A percentile compares a stretch with the other conserved stretches of the same genome.
These are phyloP conservation scores for Hylyphantes graminicola DNA, from an alignment of 1,140 invertebrate genomes.

Conservation along the genomic window DNA sequence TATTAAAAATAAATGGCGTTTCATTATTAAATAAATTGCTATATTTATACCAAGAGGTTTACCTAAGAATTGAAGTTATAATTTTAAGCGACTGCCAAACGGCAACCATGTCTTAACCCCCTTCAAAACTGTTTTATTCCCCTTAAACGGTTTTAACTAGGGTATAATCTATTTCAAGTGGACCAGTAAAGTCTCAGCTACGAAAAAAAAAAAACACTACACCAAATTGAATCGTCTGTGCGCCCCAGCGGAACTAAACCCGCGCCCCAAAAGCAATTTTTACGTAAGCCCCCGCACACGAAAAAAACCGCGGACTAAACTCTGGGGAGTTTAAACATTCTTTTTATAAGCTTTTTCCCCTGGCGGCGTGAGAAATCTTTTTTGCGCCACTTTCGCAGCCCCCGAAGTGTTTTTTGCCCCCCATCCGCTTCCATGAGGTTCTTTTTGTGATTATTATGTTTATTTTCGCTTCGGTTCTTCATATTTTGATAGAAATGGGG, in stretches of 20 bases:
- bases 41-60: too few species aligned
- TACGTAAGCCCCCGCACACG: slow-evolving; percentile 11
- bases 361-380: slow-evolving; percentile 49
- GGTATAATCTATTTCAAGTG: too few species aligned
- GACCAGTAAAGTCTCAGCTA: too few species aligned
- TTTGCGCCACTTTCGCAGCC: slow-evolving; percentile 50
- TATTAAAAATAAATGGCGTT: too few species aligned
- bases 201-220: too few species aligned
- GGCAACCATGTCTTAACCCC: too few species aligned
- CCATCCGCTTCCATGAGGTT: background rate
- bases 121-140: too few species aligned
- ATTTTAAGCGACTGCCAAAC: too few species aligned
- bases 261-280: slow-evolving; percentile 25
- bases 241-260: background rate
- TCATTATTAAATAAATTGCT: too few species aligned
- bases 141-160: background rate
- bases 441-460: slow-evolving; percentile 1
- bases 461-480: slow-evolving; percentile 11
- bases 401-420: slow-evolving; percentile 44
- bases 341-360: slow-evolving; percentile 5
- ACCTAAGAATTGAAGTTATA: background rate
- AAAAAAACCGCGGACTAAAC: slow-evolving; percentile 50
- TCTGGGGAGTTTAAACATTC: slow-evolving; percentile 45
- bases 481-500: slow-evolving; percentile 23
- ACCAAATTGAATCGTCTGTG: too few species aligned